Evolutionary conservation across 2,113 vertebrate genomes (phyloP), one percentile per base, ranked within the genome.

Genomic region (Enhydra lutris): DNA sequence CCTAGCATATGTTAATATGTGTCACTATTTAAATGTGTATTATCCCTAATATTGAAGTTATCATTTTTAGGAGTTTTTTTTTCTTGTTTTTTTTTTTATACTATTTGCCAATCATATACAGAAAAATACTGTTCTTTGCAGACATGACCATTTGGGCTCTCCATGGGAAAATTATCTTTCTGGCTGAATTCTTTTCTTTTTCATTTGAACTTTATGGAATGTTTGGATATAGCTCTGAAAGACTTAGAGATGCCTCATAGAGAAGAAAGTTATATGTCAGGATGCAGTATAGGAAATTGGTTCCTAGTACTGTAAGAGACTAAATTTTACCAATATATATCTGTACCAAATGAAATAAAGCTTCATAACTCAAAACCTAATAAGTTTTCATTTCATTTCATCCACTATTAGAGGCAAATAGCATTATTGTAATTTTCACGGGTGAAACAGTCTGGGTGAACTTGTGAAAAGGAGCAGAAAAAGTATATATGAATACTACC

Each of bases 271-370:
- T 61, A 7, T 63, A 47, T 15, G 29, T 91, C 20, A 92, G 63
- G 50, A 59, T 15, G 83, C 17, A 87, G 1, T 89, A 10, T 2
- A 69, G 4, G 36, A 55, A 13, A 80, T 34, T 69, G n/a, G 1
- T 59, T 85, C 21, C 8, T 61, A 69, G 23, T 42, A 81, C 6
- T 39, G 1, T 82, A 80, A 95, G n/a, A 65, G 12, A 94, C 9
- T 73, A 84, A 93, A 61, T 80, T 83, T 52, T 92, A 78, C 29
- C 71, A 57, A 24, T 83, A 36, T 24, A 36, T 39, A 3, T 10
- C 31, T 23, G 42, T 88, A 55, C 10, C 61, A 26, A 98, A 78
- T 82, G n/a, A 65, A 88, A 87, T 94, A 86, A 91, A 83, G 86
- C 31, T 50, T 57, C 12, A 47, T 91, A 73, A 93, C 74, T 82